Conservation (phyloP, 1,140 invertebrate genomes). For the Eurosta solidaginis region DNA sequence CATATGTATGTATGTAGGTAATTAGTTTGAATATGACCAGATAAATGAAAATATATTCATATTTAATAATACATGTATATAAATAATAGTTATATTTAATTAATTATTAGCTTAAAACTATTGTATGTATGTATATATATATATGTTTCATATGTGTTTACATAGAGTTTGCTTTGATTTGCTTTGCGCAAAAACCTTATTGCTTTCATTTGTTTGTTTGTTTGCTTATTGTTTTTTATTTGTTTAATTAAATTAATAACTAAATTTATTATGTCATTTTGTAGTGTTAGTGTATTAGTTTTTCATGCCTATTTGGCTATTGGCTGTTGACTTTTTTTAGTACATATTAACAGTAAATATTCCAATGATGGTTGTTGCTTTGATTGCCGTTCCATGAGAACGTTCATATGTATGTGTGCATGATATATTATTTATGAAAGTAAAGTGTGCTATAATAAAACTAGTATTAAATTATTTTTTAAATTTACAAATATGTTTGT, state of each 20-base stretch:
- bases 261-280: neutral
- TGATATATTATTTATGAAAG: neutral
- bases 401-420: no score
- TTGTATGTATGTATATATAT: no score
- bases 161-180: no score
- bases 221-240: neutral
- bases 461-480: constrained; percentile 15
- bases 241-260: constrained; percentile 16
- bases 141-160: no score
- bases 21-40: constrained; percentile 33
- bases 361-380: no score
- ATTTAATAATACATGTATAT: neutral
- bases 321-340: neutral
- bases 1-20: constrained; percentile 6
- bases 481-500: neutral
- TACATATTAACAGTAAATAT: constrained; percentile 2
- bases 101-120: neutral
- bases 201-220: neutral
- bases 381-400: neutral
- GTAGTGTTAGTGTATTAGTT: constrained; percentile 8
- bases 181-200: no score
- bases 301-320: neutral
- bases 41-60: constrained; percentile 16
- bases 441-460: neutral
- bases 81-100: neutral